Evolutionary conservation across 2,888 invertebrate genomes (phyloP).

Genomic region (Macaria liturata): DNA sequence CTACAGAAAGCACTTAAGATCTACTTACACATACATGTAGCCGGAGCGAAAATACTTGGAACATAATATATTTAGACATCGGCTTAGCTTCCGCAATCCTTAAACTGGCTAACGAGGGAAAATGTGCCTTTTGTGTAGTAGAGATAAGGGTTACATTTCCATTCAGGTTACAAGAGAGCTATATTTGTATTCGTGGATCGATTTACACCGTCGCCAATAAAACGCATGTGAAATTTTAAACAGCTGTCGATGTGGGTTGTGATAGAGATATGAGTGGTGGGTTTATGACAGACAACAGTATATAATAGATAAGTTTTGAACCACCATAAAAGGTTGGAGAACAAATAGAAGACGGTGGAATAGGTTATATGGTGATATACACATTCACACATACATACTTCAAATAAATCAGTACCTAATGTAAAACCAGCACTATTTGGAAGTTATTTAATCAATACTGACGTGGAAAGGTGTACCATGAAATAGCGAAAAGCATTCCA

Average conservation of each 20-base stretch:
- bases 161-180: slow-evolving; percentile 29
- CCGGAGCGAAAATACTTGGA: slow-evolving; percentile 45
- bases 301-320: slow-evolving; percentile 1
- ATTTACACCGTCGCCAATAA: slow-evolving; percentile 49
- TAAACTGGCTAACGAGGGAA: slow-evolving; percentile 32
- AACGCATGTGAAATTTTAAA: slow-evolving; percentile 48
- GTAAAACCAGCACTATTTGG: too few species aligned
- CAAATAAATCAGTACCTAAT: too few species aligned
- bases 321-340: too few species aligned
- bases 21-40: slow-evolving; percentile 44
- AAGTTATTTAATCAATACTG: too few species aligned
- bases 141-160: slow-evolving; percentile 36
- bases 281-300: slow-evolving; percentile 8
- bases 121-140: slow-evolving; percentile 30
- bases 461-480: too few species aligned
- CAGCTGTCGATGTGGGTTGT: slow-evolving; percentile 38
- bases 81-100: slow-evolving; percentile 57
- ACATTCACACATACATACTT: too few species aligned
- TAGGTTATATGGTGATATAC: too few species aligned
- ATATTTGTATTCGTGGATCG: slow-evolving; percentile 45
- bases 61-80: slow-evolving; percentile 57
- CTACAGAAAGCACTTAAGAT: slow-evolving; percentile 42
- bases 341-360: not conserved
- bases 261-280: slow-evolving; percentile 17
- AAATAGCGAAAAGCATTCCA: too few species aligned